A percentile compares a stretch with the other conserved stretches of the same genome.
Evolutionary conservation across 2,888 invertebrate species (phyloP).

Genomic region (Platycheirus albimanus): DNA sequence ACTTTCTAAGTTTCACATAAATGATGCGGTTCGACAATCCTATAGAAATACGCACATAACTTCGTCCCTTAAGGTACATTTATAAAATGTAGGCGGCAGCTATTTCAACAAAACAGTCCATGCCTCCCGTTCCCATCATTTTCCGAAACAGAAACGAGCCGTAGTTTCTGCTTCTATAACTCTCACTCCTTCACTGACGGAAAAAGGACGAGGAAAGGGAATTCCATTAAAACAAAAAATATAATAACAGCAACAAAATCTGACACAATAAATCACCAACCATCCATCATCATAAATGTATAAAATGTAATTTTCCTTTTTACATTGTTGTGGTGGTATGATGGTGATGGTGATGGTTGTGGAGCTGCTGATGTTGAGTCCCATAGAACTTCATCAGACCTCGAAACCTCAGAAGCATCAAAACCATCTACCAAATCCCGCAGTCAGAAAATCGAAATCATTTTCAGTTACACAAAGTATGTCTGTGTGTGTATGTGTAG

Average conservation of each 20-base stretch:
- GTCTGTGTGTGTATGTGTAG: too few relatives aligned
- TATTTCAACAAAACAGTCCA: background rate
- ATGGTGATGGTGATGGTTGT: too few relatives aligned
- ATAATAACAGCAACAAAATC: slow-evolving; percentile 34
- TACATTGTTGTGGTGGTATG: slow-evolving; percentile 30
- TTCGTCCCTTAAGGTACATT: too few relatives aligned
- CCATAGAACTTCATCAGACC: slow-evolving; percentile 11
- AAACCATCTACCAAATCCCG: slow-evolving; percentile 6
- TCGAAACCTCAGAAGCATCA: slow-evolving; percentile 23
- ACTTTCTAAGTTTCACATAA: too few relatives aligned
- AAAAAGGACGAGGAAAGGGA: too few relatives aligned
- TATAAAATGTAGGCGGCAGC: too few relatives aligned
- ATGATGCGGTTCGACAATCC: too few relatives aligned
- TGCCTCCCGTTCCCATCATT: background rate
- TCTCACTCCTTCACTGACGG: background rate
- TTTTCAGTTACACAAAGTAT: slow-evolving; percentile 16
- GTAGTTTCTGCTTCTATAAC: background rate
- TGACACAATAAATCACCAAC: slow-evolving; percentile 64
- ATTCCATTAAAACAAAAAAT: slow-evolving; percentile 23
- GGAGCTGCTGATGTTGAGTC: background rate
- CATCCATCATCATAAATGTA: slow-evolving; percentile 71
- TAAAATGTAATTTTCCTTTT: slow-evolving; percentile 62
- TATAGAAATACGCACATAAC: too few relatives aligned
- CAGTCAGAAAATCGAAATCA: slow-evolving; percentile 30
- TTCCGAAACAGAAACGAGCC: background rate